Evolutionary conservation across 2,797 vertebrate genomes (phyloP), one percentile per base, ranked within the genome.

Genomic region (Aeoliscus strigatus): DNA sequence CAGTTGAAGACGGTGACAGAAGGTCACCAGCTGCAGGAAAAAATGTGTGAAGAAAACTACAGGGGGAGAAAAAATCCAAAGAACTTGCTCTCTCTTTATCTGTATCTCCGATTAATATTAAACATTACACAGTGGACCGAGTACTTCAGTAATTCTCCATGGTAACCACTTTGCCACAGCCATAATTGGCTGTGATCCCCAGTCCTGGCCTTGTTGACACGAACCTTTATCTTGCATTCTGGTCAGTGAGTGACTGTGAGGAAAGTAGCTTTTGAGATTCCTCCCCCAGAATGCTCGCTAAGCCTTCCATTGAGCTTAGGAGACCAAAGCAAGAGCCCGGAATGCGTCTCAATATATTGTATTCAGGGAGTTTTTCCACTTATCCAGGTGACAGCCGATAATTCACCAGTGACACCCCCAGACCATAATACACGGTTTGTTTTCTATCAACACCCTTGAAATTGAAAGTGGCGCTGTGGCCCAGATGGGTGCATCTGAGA

Each of bases 151-250:
- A 76, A 72, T 90, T 92, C 76, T 76, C 89, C 89, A 92, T 87
- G 88, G 90, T 88, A 91, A 94, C 92, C 63, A 67, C 78, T 85
- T 77, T 82, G 80, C 82, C 84, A 82, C 66, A 74, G 80, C 79
- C 83, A 77, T 92, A 92, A 94, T 87, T 90, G 90, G 89, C 74
- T 83, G 81, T 78, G 86, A 92, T 91, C 87, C 82, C 60, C 49
- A 79, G 85, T 80, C 69, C 79, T 86, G 88, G 88, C 87, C 90
- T 89, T 88, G 88, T 75, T 91, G 92, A 93, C 91, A 90, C 41
- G 30, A 42, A 75, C 77, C 85, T 86, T 91, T 88, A 92, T 93
- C 91, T 77, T 28, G 85, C 81, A 93, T 93, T 92, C 91, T 86
- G 86, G 86, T 90, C 93, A 92, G 87, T 77, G 77, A 86, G 84